phyloP scores from a whole-genome alignment of 2,113 vertebrate species.

The Xiphorhynchus elegans region DNA sequence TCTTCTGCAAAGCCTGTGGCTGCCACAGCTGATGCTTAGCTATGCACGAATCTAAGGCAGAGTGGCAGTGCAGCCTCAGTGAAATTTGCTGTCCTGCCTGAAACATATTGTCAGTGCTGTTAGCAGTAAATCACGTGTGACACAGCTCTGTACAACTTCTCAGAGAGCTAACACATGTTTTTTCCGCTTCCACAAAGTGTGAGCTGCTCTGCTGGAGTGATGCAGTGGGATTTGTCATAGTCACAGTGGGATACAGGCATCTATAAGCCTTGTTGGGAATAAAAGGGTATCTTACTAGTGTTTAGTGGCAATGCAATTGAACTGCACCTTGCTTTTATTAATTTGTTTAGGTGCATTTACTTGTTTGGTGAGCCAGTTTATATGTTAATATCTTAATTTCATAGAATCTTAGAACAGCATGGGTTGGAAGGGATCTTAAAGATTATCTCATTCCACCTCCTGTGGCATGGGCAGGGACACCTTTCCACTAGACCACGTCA shows the following conservation, averaged over 20 bases:
- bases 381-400: not conserved
- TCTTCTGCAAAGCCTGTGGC: not conserved
- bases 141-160: not conserved
- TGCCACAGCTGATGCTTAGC: not conserved
- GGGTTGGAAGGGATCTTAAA: not conserved
- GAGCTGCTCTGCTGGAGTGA: not conserved
- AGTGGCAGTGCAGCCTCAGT: not conserved
- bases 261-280: not conserved
- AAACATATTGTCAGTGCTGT: not conserved
- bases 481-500: not conserved
- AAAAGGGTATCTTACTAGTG: not conserved
- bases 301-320: not conserved
- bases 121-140: rapidly evolving
- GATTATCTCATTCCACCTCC: rapidly evolving
- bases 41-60: not conserved
- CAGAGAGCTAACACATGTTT: rapidly evolving
- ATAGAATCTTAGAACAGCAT: not conserved
- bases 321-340: not conserved
- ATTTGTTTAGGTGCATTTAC: not conserved
- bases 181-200: not conserved
- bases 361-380: not conserved
- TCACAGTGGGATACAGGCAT: not conserved
- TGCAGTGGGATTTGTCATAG: not conserved
- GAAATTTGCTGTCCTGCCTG: not conserved
- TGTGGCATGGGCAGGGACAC: rapidly evolving